A percentile compares a stretch with the other conserved stretches of the same genome.
phyloP scores from a whole-genome alignment of 2,888 invertebrate genomes.

The Neuroscelio doddi region DNA sequence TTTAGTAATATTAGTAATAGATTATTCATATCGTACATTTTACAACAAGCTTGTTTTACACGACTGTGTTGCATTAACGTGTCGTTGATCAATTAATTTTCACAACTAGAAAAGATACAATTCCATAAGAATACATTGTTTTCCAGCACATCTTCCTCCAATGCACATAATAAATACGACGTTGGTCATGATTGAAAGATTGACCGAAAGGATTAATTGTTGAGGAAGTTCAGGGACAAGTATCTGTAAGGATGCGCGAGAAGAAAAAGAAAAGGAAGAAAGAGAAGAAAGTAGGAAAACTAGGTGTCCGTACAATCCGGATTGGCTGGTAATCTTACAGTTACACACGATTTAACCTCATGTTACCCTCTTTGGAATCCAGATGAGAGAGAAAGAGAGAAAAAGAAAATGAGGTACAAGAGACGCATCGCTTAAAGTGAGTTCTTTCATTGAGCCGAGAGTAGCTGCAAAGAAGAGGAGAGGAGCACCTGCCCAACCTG shows the following conservation, averaged over 20 bases:
- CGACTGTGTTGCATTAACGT: no score
- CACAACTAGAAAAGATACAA: no score
- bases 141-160: no score
- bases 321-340: conserved; percentile 59
- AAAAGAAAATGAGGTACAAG: conserved; percentile 5
- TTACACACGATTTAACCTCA: conserved; percentile 57
- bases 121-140: no score
- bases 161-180: no score
- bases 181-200: neutral
- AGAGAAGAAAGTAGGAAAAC: conserved; percentile 13
- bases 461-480: neutral
- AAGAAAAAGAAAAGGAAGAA: conserved; percentile 4
- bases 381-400: conserved; percentile 14
- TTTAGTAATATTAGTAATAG: no score
- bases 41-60: no score
- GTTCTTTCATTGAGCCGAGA: conserved; percentile 52
- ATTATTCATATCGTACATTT: no score
- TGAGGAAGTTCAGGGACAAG: neutral
- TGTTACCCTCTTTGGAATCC: conserved; percentile 31
- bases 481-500: conserved; percentile 60
- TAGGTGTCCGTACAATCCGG: conserved; percentile 50
- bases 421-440: conserved; percentile 35
- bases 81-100: no score
- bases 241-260: neutral
- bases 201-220: conserved; percentile 1